Percentiles rank a stretch among this genome's conserved stretches.
These are phyloP conservation scores for Dolichomitus sp. DNA, from an alignment of 2,888 invertebrate genomes.

Conservation along the genomic window DNA sequence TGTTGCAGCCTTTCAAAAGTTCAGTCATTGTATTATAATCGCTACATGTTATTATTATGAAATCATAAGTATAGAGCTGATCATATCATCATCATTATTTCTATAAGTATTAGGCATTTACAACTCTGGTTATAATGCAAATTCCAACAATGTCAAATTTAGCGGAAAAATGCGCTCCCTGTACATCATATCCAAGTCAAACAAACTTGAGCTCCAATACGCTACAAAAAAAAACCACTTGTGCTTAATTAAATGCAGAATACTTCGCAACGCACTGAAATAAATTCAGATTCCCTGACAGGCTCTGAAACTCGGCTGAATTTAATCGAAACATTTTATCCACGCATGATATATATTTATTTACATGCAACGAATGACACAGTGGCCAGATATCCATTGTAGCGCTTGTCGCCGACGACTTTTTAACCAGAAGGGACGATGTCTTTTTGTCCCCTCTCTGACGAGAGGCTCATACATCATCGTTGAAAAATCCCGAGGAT, in stretches of 20 bases:
- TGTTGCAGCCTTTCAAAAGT: no score
- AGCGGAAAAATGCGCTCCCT: no score
- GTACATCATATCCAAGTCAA: no score
- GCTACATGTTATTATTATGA: no score
- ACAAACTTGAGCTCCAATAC: no score
- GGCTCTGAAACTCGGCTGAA: conserved; percentile 12
- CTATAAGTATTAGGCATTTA: no score
- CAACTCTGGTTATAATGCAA: no score
- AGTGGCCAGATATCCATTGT: conserved; percentile 48
- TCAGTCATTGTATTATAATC: no score
- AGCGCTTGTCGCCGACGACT: conserved; percentile 55
- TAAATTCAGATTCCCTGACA: background rate
- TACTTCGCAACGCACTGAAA: background rate
- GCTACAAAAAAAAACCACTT: background rate
- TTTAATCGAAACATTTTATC: conserved; percentile 34
- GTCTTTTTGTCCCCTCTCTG: conserved; percentile 37
- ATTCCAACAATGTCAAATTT: no score
- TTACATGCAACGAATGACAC: conserved; percentile 36
- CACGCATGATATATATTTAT: conserved; percentile 53
- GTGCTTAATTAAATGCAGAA: background rate
- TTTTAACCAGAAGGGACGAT: conserved; percentile 52
- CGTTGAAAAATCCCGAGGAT: conserved; percentile 32
- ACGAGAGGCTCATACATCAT: conserved; percentile 56
- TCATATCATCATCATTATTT: no score
- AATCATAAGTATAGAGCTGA: no score